Conservation (phyloP, 2,888 invertebrate genomes). For the Tiphia femorata region DNA sequence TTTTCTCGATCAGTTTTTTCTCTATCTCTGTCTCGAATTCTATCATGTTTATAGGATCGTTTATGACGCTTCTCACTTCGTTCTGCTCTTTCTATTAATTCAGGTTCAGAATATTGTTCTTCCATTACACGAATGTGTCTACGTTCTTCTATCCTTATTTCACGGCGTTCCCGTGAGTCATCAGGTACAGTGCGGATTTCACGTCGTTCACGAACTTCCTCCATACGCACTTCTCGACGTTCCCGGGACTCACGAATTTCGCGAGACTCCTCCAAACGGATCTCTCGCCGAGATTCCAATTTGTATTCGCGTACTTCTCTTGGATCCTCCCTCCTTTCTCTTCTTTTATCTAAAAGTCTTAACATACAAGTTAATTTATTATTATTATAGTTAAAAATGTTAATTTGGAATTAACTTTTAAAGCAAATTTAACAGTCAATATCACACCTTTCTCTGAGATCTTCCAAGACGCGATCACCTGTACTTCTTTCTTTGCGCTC, state of each 20-base stretch:
- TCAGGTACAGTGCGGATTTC: conserved; percentile 52
- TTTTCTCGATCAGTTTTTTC: conserved; percentile 59
- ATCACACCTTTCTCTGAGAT: conserved; percentile 77
- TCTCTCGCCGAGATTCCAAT: conserved; percentile 57
- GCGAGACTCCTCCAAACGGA: conserved; percentile 55
- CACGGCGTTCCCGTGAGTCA: conserved; percentile 53
- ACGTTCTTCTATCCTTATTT: conserved; percentile 54
- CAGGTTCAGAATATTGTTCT: conserved; percentile 56
- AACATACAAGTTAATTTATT: conserved; percentile 35
- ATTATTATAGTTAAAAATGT: too few species aligned
- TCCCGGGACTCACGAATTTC: conserved; percentile 49
- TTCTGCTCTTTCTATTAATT: conserved; percentile 53
- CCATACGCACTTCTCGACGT: conserved; percentile 58
- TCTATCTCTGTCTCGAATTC: conserved; percentile 70
- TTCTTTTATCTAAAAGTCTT: conserved; percentile 64
- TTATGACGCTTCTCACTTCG: conserved; percentile 61
- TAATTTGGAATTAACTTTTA: neutral
- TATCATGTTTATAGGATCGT: conserved; percentile 72
- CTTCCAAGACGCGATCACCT: conserved; percentile 78
- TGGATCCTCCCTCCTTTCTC: conserved; percentile 64
- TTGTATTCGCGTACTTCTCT: conserved; percentile 60
- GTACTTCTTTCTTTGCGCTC: conserved; percentile 69
- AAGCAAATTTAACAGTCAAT: neutral
- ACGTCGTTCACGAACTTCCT: conserved; percentile 61
- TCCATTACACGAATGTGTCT: conserved; percentile 54